Evolutionary conservation across 2,113 vertebrate species (phyloP).

Genomic region (Phyllostomus discolor): DNA sequence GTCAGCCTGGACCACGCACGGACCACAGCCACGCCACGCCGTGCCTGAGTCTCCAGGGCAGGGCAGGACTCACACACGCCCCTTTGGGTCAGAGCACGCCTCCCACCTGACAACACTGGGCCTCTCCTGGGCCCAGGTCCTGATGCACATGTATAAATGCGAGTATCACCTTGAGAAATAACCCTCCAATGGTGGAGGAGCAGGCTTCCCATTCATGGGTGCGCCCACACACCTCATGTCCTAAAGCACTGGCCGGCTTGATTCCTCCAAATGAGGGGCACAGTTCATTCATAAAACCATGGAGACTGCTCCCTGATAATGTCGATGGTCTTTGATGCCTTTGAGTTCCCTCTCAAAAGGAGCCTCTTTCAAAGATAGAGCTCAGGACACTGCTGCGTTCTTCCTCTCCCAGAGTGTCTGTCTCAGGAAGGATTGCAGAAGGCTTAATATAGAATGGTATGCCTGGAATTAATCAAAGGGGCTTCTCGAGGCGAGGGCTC

Average conservation of each 20-base stretch:
- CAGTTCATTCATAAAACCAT: constrained; percentile 19
- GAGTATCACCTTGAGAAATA: background rate
- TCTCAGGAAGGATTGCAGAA: background rate
- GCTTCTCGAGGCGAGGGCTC: constrained; percentile 8
- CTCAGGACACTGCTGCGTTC: background rate
- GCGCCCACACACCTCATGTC: background rate
- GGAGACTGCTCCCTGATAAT: background rate
- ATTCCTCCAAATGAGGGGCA: background rate
- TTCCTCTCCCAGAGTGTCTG: background rate
- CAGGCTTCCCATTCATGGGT: background rate
- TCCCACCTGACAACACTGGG: background rate
- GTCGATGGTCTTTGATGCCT: background rate
- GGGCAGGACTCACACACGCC: background rate
- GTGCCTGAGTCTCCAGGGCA: background rate
- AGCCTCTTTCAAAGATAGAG: background rate
- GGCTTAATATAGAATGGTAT: constrained; percentile 72
- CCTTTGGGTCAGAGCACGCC: background rate
- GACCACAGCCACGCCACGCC: background rate
- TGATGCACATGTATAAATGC: too few species aligned
- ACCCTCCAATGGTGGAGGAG: background rate
- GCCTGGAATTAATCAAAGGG: constrained; percentile 55
- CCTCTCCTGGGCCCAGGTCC: background rate
- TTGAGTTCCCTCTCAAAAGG: background rate
- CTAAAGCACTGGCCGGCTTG: background rate
- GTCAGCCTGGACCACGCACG: background rate